Evolutionary conservation across 2,797 vertebrate species (phyloP).

Genomic region (Rousettus madagascariensis): DNA sequence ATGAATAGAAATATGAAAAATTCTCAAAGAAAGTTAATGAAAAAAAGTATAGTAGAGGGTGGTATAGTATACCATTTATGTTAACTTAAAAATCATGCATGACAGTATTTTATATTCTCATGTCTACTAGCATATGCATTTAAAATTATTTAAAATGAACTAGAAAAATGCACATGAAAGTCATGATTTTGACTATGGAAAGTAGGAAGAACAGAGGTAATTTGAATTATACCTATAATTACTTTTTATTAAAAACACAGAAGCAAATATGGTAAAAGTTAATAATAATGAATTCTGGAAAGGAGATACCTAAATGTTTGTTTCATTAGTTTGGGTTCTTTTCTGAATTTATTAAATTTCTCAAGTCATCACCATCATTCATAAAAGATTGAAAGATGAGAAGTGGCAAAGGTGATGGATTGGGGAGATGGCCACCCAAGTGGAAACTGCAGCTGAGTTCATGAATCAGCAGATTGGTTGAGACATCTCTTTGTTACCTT

Average conservation of each 20-base stretch:
- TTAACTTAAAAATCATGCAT: neutral
- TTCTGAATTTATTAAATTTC: neutral
- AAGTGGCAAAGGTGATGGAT: neutral
- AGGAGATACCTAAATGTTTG: neutral
- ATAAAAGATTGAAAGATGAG: neutral
- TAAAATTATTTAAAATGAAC: conserved; percentile 25
- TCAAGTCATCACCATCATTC: conserved; percentile 4
- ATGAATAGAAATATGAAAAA: neutral
- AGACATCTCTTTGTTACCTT: neutral
- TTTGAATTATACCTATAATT: neutral
- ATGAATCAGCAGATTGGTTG: neutral
- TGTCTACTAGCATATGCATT: conserved; percentile 1
- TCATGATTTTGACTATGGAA: neutral
- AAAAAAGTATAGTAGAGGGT: conserved; percentile 24
- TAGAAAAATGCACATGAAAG: neutral
- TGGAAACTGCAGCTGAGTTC: neutral
- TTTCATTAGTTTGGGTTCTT: conserved; percentile 10
- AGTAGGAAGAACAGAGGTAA: neutral
- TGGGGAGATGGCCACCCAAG: neutral
- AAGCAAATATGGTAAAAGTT: conserved; percentile 11
- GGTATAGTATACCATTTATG: neutral
- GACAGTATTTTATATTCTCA: neutral
- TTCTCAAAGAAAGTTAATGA: conserved; percentile 29
- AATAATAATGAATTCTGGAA: neutral
- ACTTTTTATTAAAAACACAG: neutral